Evolutionary conservation across 2,888 invertebrate genomes (phyloP).

Genomic region (Saturnia pavonia): DNA sequence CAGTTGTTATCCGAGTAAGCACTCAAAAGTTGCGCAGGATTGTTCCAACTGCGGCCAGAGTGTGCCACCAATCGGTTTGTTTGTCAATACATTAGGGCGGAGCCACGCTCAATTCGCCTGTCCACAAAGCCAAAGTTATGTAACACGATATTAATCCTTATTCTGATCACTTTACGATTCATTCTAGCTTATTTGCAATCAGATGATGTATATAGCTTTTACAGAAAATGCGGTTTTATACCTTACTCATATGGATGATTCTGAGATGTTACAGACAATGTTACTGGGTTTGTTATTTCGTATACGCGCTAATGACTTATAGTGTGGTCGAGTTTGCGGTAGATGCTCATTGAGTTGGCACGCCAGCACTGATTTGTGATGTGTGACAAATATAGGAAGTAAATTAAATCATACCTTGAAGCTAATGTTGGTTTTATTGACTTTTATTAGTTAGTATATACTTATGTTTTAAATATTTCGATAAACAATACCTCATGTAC

Average conservation of each 20-base stretch:
- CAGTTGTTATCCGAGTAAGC: slow-evolving; percentile 53
- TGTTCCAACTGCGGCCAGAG: slow-evolving; percentile 53
- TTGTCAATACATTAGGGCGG: slow-evolving; percentile 69
- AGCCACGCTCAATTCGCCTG: slow-evolving; percentile 47
- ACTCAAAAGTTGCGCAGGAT: slow-evolving; percentile 72
- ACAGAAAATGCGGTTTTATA: slow-evolving; percentile 42
- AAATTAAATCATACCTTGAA: slow-evolving; percentile 32
- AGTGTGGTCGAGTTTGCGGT: slow-evolving; percentile 75
- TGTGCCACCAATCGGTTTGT: slow-evolving; percentile 69
- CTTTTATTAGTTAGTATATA: neutral
- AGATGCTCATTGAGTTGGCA: slow-evolving; percentile 76
- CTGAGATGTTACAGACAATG: slow-evolving; percentile 35
- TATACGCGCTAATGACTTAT: slow-evolving; percentile 75
- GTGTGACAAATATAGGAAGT: slow-evolving; percentile 54
- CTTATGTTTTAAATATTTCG: slow-evolving; percentile 10
- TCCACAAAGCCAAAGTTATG: slow-evolving; percentile 24
- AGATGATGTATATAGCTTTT: slow-evolving; percentile 13
- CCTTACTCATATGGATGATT: slow-evolving; percentile 40
- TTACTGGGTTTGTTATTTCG: slow-evolving; percentile 68
- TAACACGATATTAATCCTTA: slow-evolving; percentile 18
- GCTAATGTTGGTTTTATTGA: slow-evolving; percentile 16
- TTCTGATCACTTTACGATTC: slow-evolving; percentile 12
- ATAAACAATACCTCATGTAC: slow-evolving; percentile 15
- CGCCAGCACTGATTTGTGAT: slow-evolving; percentile 71
- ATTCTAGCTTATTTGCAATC: neutral